phyloP scores from a whole-genome alignment of 2,888 invertebrate genomes.

The Cosmia trapezina region DNA sequence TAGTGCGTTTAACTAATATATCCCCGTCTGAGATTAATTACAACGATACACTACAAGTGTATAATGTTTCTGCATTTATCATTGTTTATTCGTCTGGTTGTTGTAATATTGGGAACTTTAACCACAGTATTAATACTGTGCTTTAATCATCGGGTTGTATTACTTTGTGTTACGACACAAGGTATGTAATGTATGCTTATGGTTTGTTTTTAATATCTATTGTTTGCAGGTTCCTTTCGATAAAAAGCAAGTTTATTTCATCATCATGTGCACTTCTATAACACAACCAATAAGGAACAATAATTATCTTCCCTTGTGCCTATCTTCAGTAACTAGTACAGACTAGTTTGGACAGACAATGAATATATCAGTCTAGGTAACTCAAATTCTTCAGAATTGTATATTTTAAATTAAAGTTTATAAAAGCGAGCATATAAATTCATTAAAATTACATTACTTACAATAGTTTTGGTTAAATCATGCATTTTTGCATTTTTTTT shows the following conservation, averaged over 20 bases:
- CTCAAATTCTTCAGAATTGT: too few species aligned
- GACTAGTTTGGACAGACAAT: too few species aligned
- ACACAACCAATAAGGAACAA: not conserved
- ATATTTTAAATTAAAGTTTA: too few species aligned
- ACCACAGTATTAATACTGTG: not conserved
- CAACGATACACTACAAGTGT: constrained; percentile 45
- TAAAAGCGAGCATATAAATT: too few species aligned
- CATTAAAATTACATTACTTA: too few species aligned
- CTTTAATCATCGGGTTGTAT: not conserved
- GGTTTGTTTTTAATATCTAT: not conserved
- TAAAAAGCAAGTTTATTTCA: not conserved
- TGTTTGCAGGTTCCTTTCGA: not conserved
- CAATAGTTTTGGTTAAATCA: too few species aligned
- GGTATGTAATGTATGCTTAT: not conserved
- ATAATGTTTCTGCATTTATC: constrained; percentile 56
- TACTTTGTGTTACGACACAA: constrained; percentile 8
- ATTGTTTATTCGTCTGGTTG: constrained; percentile 46
- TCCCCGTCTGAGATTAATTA: constrained; percentile 47
- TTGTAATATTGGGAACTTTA: constrained; percentile 34
- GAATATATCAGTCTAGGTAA: not conserved
- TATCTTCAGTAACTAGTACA: not conserved
- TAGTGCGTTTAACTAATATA: constrained; percentile 43
- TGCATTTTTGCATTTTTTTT: too few species aligned
- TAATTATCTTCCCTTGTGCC: not conserved
- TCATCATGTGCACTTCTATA: not conserved